phyloP scores from a whole-genome alignment of 2,888 invertebrate species.

The Protonemura montana region DNA sequence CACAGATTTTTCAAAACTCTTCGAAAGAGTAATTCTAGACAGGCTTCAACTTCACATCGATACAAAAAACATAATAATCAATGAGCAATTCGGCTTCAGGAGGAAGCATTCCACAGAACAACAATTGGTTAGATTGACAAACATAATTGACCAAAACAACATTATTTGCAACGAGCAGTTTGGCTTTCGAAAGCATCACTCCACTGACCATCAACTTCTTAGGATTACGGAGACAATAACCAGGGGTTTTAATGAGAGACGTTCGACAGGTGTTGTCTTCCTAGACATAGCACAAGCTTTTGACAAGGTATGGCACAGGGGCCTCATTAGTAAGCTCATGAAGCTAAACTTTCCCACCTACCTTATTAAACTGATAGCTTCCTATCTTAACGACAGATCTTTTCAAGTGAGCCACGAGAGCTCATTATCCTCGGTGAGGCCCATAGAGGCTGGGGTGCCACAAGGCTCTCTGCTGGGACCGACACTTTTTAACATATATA shows the following conservation, averaged over 20 bases:
- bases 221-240: not conserved
- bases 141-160: conserved; percentile 42
- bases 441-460: conserved; percentile 28
- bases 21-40: not conserved
- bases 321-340: conserved; percentile 16
- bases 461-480: conserved; percentile 42
- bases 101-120: conserved; percentile 29
- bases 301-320: conserved; percentile 30
- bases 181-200: conserved; percentile 31
- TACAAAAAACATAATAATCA: conserved; percentile 39
- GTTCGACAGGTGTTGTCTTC: conserved; percentile 25
- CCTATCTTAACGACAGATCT: conserved; percentile 20
- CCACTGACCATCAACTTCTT: conserved; percentile 27
- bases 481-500: conserved; percentile 26
- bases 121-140: not conserved
- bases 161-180: conserved; percentile 30
- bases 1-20: conserved; percentile 14
- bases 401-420: not conserved
- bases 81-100: conserved; percentile 38
- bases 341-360: conserved; percentile 15
- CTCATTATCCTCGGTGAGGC: not conserved
- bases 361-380: conserved; percentile 19
- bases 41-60: conserved; percentile 45
- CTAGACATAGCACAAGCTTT: conserved; percentile 40
- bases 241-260: not conserved